These are phyloP conservation scores for Chrysogorgia sp. DNA, from an alignment of 92 coral and sea anemone genomes.

Conservation along the genomic window DNA sequence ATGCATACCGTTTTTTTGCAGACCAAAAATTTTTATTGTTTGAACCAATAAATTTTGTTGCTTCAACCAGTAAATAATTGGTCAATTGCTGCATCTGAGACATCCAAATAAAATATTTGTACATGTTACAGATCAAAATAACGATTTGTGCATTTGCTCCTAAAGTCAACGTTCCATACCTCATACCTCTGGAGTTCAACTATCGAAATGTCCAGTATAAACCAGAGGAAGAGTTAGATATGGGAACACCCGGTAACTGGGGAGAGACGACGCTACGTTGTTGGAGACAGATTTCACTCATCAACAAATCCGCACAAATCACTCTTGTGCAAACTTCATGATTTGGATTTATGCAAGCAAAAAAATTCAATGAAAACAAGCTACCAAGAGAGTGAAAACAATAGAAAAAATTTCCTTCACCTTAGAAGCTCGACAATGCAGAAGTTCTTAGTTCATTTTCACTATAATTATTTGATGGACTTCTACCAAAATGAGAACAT, in stretches of 20 bases:
- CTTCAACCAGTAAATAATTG: too few relatives aligned
- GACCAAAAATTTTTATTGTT: too few relatives aligned
- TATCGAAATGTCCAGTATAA: not conserved
- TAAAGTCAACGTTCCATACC: conserved; percentile 47
- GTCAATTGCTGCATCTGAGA: too few relatives aligned
- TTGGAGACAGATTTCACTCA: conserved; percentile 57
- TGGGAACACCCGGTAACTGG: conserved; percentile 51
- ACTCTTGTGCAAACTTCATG: conserved; percentile 46
- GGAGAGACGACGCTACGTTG: conserved; percentile 31
- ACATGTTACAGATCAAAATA: too few relatives aligned
- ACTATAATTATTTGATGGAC: conserved; percentile 51
- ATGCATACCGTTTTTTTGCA: too few relatives aligned
- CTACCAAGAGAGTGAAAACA: conserved; percentile 56
- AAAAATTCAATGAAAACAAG: conserved; percentile 46
- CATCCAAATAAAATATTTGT: too few relatives aligned
- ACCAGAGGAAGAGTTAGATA: conserved; percentile 2
- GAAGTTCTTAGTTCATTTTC: conserved; percentile 36
- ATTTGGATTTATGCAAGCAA: conserved; percentile 49
- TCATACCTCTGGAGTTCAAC: conserved; percentile 42
- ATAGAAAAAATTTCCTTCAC: conserved; percentile 50
- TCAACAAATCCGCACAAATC: conserved; percentile 60
- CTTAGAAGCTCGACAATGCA: conserved; percentile 54
- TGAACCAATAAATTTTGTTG: too few relatives aligned
- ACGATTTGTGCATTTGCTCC: too few relatives aligned
- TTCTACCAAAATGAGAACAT: conserved; percentile 42